Evolutionary conservation across 2,113 vertebrate species (phyloP), one percentile per base, ranked within the genome.

Genomic region (Datnioides undecimradiatus): DNA sequence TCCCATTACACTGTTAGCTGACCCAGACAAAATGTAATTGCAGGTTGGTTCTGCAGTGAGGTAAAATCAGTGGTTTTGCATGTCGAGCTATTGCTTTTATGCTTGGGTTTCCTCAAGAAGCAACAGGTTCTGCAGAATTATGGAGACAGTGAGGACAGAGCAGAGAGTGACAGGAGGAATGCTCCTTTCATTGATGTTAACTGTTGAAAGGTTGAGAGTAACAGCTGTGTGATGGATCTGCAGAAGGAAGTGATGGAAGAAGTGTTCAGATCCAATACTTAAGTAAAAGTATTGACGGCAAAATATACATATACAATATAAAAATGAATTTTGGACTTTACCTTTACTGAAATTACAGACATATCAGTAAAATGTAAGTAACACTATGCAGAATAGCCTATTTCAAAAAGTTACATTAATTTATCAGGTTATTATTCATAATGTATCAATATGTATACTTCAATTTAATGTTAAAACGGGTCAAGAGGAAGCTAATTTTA

Each of bases 21-120:
- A 90, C 80, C 81, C 70, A 84, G 69, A 74, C 73, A 64, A 76
- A 66, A 80, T 13, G 36, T 86, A 82, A 84, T 91, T 84, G 86
- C 74, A 83, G 80, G 52, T 80, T 87, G 59, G 49, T 70, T 62
- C 8, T 17, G 21, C 19, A 41, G 34, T 14, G n/a, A 14, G 46
- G 76, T 72, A 31, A 82, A 87, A 87, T 68, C 69, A 23, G 57
- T 57, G 67, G 70, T 74, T 87, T 79, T 87, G 31, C 43, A 70
- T 21, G 52, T 46, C 2, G 12, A 58, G 59, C 8, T 23, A 0
- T 25, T 55, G 59, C 83, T 80, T 90, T 84, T 43, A 82, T 85
- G 75, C 23, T 11, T 45, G 9, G 27, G 54, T 54, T 63, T 83
- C 60, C 78, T 83, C 57, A 49, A 55, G 80, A 81, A 55, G 65